Evolutionary conservation across 2,888 invertebrate genomes (phyloP).

Genomic region (Rhagonycha fulva): DNA sequence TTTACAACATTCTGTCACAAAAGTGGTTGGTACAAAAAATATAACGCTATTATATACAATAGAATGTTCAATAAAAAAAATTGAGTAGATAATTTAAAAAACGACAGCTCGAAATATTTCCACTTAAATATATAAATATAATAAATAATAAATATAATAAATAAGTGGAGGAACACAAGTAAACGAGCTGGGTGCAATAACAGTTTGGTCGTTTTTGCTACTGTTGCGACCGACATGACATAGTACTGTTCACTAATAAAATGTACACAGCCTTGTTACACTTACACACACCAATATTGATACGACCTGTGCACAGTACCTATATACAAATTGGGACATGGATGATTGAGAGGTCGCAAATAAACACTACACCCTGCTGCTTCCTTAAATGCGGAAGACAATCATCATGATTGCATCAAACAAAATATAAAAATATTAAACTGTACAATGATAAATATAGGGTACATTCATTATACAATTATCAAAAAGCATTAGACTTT

Average conservation of each 20-base stretch:
- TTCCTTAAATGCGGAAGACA: constrained; percentile 56
- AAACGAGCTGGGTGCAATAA: constrained; percentile 41
- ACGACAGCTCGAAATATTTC: constrained; percentile 45
- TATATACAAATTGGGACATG: constrained; percentile 53
- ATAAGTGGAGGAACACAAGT: constrained; percentile 41
- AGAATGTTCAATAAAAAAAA: constrained; percentile 14
- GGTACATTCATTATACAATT: constrained; percentile 56
- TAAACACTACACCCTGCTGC: constrained; percentile 57
- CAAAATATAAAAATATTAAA: constrained; percentile 58
- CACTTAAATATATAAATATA: constrained; percentile 42
- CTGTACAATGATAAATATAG: constrained; percentile 54
- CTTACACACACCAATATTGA: constrained; percentile 55
- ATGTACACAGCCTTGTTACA: constrained; percentile 57
- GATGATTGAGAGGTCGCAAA: constrained; percentile 57
- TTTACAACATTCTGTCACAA: neutral
- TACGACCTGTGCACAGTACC: constrained; percentile 55
- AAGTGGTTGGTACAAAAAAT: neutral
- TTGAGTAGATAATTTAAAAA: constrained; percentile 26
- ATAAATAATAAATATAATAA: constrained; percentile 38
- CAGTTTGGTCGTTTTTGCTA: constrained; percentile 34
- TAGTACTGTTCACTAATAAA: constrained; percentile 50
- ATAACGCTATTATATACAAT: neutral
- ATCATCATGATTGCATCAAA: constrained; percentile 57
- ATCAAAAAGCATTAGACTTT: constrained; percentile 53
- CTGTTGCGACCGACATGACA: constrained; percentile 37